Evolutionary conservation across 2,113 vertebrate genomes (phyloP), one percentile per base, ranked within the genome.

Genomic region (Lepus europaeus): DNA sequence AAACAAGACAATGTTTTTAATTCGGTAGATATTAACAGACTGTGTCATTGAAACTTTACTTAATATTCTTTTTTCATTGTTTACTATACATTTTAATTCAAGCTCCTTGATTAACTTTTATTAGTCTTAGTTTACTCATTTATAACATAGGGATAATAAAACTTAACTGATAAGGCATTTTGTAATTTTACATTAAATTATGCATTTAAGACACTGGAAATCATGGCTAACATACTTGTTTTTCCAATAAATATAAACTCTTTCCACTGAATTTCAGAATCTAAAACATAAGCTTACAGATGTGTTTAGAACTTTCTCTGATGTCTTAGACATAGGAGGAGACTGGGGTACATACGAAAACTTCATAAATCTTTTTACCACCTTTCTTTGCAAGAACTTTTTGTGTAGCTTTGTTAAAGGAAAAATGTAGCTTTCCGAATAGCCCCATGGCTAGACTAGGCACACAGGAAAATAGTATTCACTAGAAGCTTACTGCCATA

Each of bases 1-100:
- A 78, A 91, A 76, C 33, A 45, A 90, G 27, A 91, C 11, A 74
- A 20, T 81, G 64, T 96, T 89, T 96, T 93, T 56, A 89, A 84
- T 66, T 25, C 20, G 68, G 49, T 89, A 79, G 31, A 63, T 61
- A 80, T 80, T 83, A 91, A 89, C 59, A 87, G 27, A 79, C 68
- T 83, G 59, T 69, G 33, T 85, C 80, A 76, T 19, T 68, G 27
- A 89, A 78, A 83, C 3, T 74, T 91, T 45, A 10, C 17, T 16
- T 88, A 20, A 2, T 66, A 51, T 93, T 81, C 51, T 84, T 85
- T 19, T 53, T 79, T 53, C 1, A 61, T 81, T 81, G 77, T 96
- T 96, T 87, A 73, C n/a, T 70, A 12, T 36, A 84, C 79, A 36
- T 64, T 88, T 69, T 85, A 56, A 74, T 61, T 94, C 29, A 68